Evolutionary conservation across 2,797 vertebrate species (phyloP).

Genomic region (Propithecus perrieri): DNA sequence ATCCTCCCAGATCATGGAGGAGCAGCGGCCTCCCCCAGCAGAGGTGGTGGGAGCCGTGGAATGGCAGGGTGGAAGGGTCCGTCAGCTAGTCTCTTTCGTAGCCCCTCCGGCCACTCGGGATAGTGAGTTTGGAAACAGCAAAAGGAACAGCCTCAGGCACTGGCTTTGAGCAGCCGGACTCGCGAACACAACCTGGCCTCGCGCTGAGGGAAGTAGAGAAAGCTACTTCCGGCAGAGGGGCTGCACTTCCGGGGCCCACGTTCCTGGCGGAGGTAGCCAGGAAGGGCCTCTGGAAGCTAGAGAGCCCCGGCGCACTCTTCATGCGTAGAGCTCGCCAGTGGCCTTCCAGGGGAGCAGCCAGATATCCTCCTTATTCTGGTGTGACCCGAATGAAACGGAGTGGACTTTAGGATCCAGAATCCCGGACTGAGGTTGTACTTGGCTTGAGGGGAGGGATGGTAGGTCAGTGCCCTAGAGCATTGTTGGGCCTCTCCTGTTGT

Average conservation of each 20-base stretch:
- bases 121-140: too few species aligned
- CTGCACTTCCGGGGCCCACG: not conserved
- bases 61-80: not conserved
- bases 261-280: not conserved
- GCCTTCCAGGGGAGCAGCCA: accelerated
- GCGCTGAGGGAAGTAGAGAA: not conserved
- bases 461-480: too few species aligned
- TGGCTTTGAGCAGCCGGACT: accelerated
- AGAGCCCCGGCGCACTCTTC: not conserved
- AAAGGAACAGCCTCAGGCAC: too few species aligned
- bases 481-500: not conserved
- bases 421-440: not conserved
- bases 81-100: accelerated
- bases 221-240: not conserved
- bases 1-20: accelerated
- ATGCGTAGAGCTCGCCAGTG: accelerated
- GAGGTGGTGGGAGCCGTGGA: not conserved
- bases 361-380: not conserved
- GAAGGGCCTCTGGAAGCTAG: accelerated
- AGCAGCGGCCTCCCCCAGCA: not conserved
- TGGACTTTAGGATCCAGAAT: not conserved
- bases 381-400: not conserved
- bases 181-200: accelerated
- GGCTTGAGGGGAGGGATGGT: not conserved
- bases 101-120: not conserved